Evolutionary conservation across 1,140 invertebrate genomes (phyloP), one percentile per base, ranked within the genome.

Genomic region (Lasioglossum baleicum): DNA sequence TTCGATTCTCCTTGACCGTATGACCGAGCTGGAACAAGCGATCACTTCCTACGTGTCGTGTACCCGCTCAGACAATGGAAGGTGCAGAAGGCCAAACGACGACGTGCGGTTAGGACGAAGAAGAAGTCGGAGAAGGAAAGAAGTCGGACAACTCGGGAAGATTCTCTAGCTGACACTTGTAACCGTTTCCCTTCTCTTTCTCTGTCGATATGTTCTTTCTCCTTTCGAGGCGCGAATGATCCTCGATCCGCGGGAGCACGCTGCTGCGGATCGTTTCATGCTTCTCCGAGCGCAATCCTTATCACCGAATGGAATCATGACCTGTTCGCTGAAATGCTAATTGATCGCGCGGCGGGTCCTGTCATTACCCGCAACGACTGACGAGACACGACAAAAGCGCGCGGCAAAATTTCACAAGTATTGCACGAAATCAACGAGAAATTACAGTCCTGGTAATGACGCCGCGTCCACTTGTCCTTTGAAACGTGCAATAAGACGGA

Each of bases 391-490:
- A 83, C 73, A 42, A 76, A 26, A 76, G 65, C n/a, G 42, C 5
- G 5, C 60, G 77, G 66, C 56, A 51, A 81, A 83, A 73, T 87
- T 80, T 75, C 75, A 53, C 58, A 63, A 70, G 66, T 17, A 44
- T 51, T 26, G 51, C 40, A n/a, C 31, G 22, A n/a, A 44, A 40
- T 13, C 7, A 7, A 68, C 11, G 31, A 58, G 66, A 60, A 75
- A 86, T 87, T 81, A 72, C 53, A n/a, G 56, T 71, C 44, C 51
- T 58, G 53, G 63, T 81, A 78, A 83, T 76, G 75, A 86, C n/a
- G 53, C 40, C 70, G 22, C 56, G 31, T 65, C 44, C 82, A 75
- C 79, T 44, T 58, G 51, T 65, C 72, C 63, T 65, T 40, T 20
- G 53, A 35, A 65, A 75, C 80, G 53, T 51, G 75, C 65, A 85